Evolutionary conservation across 92 coral and sea anemone species (phyloP), one percentile per base, ranked within the genome.

Genomic region (Meandrina meandrites): DNA sequence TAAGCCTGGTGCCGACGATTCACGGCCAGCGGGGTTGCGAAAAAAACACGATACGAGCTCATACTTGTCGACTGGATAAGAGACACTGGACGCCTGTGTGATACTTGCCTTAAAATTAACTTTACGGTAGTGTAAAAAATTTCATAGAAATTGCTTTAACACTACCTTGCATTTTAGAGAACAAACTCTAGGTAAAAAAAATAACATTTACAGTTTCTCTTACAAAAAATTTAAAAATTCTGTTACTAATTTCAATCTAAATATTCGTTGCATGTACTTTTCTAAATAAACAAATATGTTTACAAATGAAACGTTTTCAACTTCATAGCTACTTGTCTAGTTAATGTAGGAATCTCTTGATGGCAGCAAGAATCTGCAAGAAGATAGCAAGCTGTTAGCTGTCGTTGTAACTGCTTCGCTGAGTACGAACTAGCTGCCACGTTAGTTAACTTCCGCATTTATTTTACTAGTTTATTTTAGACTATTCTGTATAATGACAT

Each of bases 361-460:
- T 37, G 51, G 77, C 77, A 73, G 48, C 77, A 73, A 73, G 77
- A 73, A 73, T 73, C 82, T 78, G 37, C 2, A 50, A 57, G 66
- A 27, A 50, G 40, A 50, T 8, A 48, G 30, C 71, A 71, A 54
- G 13, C n/a, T 66, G 71, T 66, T 28, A 66, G 71, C 13, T n/a
- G n/a, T n/a, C n/a, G n/a, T n/a, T n/a, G n/a, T n/a, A n/a, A n/a
- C n/a, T n/a, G n/a, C n/a, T n/a, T n/a, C n/a, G n/a, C n/a, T n/a
- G n/a, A n/a, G n/a, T n/a, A n/a, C n/a, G n/a, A n/a, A n/a, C n/a
- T n/a, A n/a, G n/a, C n/a, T n/a, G n/a, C n/a, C n/a, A n/a, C n/a
- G n/a, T n/a, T n/a, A n/a, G n/a, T n/a, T n/a, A n/a, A n/a, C n/a
- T n/a, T n/a, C n/a, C n/a, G n/a, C n/a, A n/a, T n/a, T n/a, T n/a